Percentiles rank a stretch among this genome's conserved stretches.
phyloP scores from a whole-genome alignment of 1,140 invertebrate species.

The Drosophila mauritiana region DNA sequence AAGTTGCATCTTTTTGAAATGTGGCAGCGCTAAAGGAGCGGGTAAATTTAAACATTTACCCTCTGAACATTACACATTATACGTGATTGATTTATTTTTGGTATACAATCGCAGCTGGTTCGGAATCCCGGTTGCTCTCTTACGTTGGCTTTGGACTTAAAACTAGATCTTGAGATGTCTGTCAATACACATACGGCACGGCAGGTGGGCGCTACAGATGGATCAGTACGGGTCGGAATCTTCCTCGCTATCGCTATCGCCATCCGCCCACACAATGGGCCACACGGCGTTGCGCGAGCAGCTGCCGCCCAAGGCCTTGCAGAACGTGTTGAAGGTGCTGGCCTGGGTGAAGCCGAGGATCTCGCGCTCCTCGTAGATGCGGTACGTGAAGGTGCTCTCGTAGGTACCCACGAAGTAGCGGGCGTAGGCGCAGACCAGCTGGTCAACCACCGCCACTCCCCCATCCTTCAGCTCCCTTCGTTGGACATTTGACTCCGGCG shows the following conservation, averaged over 20 bases:
- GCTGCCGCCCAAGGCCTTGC: conserved; percentile 86
- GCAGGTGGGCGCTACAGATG: background rate
- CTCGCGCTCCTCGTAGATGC: conserved; percentile 98
- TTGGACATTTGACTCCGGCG: conserved; percentile 68
- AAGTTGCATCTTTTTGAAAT: background rate
- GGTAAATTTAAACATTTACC: background rate
- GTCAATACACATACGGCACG: no score
- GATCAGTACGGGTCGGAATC: conserved; percentile 35
- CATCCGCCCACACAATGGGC: conserved; percentile 85
- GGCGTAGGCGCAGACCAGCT: conserved; percentile 96
- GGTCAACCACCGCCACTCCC: conserved; percentile 96
- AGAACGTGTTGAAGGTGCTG: conserved; percentile 96
- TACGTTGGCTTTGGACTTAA: conserved; percentile 4
- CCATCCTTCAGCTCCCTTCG: conserved; percentile 91
- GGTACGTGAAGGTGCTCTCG: conserved; percentile 97
- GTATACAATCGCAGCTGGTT: conserved; percentile 46
- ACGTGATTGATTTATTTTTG: conserved; percentile 17
- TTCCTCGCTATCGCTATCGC: conserved; percentile 31
- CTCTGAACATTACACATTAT: no score
- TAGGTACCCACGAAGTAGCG: conserved; percentile 95
- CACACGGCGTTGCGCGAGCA: conserved; percentile 85
- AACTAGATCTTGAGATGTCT: conserved; percentile 27
- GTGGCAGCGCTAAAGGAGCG: background rate
- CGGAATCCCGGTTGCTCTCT: conserved; percentile 20
- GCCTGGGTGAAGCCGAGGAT: conserved; percentile 93